Evolutionary conservation across 37 sponge, comb jelly and placozoan genomes (phyloP).

Genomic region (Diacarnus erythraeanus): DNA sequence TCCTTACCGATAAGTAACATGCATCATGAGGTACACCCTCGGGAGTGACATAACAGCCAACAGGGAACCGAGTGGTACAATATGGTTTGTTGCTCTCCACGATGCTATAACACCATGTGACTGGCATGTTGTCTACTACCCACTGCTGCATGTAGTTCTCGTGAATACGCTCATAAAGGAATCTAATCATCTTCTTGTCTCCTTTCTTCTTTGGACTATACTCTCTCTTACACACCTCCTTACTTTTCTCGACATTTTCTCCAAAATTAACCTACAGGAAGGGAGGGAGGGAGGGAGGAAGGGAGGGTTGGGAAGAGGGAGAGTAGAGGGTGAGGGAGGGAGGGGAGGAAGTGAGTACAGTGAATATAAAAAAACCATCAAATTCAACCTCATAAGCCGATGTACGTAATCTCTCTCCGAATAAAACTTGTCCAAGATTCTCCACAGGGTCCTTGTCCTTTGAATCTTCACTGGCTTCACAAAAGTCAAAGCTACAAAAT

Average conservation of each 20-base stretch:
- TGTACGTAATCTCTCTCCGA: constrained; percentile 70
- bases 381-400: constrained; percentile 51
- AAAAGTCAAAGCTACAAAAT: constrained; percentile 91
- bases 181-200: constrained; percentile 41
- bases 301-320: not conserved
- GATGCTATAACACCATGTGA: constrained; percentile 89
- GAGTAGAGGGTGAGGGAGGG: constrained; percentile 26
- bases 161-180: constrained; percentile 60
- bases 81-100: constrained; percentile 50
- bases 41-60: constrained; percentile 90
- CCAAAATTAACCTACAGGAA: constrained; percentile 33
- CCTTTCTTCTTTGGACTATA: constrained; percentile 31
- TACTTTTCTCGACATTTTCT: constrained; percentile 14
- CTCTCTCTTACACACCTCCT: constrained; percentile 11
- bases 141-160: constrained; percentile 82
- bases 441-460: constrained; percentile 81
- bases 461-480: constrained; percentile 37
- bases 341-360: not conserved
- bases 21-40: constrained; percentile 59
- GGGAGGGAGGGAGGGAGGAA: not conserved
- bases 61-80: constrained; percentile 93
- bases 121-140: constrained; percentile 99
- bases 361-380: not conserved
- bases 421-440: constrained; percentile 95
- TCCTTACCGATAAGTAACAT: constrained; percentile 68